Conservation (phyloP, 2,113 vertebrate species). For the Vidua chalybeata region DNA sequence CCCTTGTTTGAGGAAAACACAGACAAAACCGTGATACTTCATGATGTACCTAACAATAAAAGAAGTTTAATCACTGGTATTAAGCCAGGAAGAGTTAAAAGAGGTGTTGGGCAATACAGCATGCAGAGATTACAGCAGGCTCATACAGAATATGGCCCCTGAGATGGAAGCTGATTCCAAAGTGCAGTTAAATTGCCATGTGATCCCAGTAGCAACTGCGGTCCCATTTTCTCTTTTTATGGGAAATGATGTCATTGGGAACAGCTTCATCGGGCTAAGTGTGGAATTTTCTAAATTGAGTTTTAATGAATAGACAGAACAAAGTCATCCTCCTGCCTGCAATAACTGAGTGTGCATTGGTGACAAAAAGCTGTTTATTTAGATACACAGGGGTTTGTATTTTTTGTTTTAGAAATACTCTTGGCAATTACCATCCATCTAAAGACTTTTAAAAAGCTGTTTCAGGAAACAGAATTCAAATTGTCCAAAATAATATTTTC, state of each 20-base stretch:
- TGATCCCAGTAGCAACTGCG: neutral
- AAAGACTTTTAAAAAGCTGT: neutral
- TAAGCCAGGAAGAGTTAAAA: neutral
- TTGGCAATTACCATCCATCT: neutral
- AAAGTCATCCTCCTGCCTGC: neutral
- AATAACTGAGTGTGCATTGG: neutral
- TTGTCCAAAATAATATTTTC: neutral
- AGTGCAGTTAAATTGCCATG: neutral
- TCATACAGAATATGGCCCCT: rapidly evolving
- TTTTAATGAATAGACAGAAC: neutral
- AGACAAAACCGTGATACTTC: neutral
- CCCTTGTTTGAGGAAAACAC: neutral
- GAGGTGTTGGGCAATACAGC: neutral
- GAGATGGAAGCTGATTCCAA: neutral
- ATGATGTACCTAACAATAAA: neutral
- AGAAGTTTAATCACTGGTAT: neutral
- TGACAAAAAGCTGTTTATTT: neutral
- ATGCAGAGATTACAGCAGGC: neutral
- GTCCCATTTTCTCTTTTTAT: neutral
- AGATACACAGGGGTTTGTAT: neutral
- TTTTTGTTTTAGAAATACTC: neutral
- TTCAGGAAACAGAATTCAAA: neutral
- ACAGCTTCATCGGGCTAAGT: neutral
- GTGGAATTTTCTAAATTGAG: neutral
- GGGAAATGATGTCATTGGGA: neutral